Evolutionary conservation across 1,140 invertebrate genomes (phyloP).

Genomic region (Trichogramma pretiosum): DNA sequence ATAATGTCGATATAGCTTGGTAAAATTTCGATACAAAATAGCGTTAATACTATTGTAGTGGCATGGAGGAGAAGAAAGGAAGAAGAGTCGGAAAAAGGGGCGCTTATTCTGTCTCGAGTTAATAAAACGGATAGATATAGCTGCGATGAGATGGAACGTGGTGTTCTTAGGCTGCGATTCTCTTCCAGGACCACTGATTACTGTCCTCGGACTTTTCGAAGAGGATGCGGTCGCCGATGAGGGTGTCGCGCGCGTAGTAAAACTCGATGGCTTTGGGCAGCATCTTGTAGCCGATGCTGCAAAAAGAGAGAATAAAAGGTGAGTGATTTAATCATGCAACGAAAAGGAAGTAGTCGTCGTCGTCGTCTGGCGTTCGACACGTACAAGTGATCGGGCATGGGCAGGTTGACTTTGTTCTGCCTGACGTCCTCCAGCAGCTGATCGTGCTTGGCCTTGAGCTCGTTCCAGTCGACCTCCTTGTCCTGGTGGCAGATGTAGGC

Average conservation of each 20-base stretch:
- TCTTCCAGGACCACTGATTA: constrained; percentile 15
- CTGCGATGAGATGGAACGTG: too few relatives aligned
- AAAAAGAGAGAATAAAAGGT: constrained; percentile 17
- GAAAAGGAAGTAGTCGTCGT: too few relatives aligned
- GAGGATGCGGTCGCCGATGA: constrained; percentile 32
- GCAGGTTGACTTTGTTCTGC: constrained; percentile 21
- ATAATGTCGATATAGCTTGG: too few relatives aligned
- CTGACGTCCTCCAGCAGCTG: constrained; percentile 26
- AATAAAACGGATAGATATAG: too few relatives aligned
- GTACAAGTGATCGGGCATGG: constrained; percentile 43
- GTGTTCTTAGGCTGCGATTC: constrained; percentile 19
- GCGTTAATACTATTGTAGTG: too few relatives aligned
- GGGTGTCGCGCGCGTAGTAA: constrained; percentile 25
- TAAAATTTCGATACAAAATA: too few relatives aligned
- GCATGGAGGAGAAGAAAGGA: too few relatives aligned
- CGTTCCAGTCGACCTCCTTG: constrained; percentile 35
- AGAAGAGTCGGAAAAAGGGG: too few relatives aligned
- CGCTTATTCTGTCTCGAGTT: too few relatives aligned
- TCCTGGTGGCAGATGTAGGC: constrained; percentile 41
- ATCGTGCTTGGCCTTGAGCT: constrained; percentile 39
- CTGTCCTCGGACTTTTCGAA: constrained; percentile 10
- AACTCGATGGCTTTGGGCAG: constrained; percentile 32
- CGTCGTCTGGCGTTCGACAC: constrained; percentile 20
- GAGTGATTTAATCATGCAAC: too few relatives aligned
- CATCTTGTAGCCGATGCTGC: constrained; percentile 34